Evolutionary conservation across 2,888 invertebrate species (phyloP).

Genomic region (Pristionchus entomophagus): DNA sequence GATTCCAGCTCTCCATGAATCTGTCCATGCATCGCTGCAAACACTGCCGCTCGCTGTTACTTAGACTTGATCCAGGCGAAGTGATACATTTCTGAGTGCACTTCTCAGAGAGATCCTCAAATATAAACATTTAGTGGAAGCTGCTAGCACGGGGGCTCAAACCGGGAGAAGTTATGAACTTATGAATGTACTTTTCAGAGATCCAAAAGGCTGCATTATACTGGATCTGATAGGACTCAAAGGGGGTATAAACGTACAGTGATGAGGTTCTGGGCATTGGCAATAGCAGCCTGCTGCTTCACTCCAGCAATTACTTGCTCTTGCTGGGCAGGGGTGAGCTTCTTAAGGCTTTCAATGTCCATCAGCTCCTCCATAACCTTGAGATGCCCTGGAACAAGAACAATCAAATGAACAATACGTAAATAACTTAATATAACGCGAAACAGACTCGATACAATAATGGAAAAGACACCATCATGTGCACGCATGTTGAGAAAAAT

Average conservation of each 20-base stretch:
- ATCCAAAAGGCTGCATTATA: constrained; percentile 58
- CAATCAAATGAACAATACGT: no score
- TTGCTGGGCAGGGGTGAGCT: constrained; percentile 72
- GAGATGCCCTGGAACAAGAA: neutral
- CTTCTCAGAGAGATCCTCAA: constrained; percentile 73
- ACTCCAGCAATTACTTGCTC: constrained; percentile 70
- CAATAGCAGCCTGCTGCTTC: constrained; percentile 71
- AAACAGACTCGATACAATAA: neutral
- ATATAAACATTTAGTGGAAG: no score
- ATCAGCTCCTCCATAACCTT: constrained; percentile 68
- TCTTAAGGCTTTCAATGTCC: constrained; percentile 69
- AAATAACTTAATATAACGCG: neutral
- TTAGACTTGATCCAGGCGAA: constrained; percentile 68
- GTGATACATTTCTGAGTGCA: constrained; percentile 74
- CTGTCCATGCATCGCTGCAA: constrained; percentile 69
- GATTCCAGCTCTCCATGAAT: constrained; percentile 95
- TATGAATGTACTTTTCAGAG: constrained; percentile 73
- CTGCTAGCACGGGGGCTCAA: no score
- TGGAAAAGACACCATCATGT: neutral
- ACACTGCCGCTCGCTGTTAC: constrained; percentile 70
- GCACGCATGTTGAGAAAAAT: no score
- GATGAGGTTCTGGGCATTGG: constrained; percentile 72
- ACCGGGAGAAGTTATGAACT: constrained; percentile 73
- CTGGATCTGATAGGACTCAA: neutral
- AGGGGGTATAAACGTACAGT: constrained; percentile 58